Evolutionary conservation across 2,797 vertebrate genomes (phyloP).

Genomic region (Melanotaenia maccullochi): DNA sequence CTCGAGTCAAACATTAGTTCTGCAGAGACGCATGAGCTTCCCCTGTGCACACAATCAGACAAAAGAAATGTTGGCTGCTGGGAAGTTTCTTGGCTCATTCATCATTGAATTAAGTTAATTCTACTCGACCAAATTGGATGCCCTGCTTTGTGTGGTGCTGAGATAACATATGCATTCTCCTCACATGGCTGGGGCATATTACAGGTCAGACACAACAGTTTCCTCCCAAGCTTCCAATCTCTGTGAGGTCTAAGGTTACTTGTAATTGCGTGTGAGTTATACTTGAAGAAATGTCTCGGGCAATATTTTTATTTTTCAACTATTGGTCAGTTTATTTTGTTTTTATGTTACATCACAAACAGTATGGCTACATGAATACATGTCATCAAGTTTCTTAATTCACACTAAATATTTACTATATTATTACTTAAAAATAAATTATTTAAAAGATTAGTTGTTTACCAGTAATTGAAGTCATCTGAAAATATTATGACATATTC

Average conservation of each 20-base stretch:
- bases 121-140: conserved; percentile 62
- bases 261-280: background rate
- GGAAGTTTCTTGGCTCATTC: conserved; percentile 70
- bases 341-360: no score
- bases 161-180: conserved; percentile 53
- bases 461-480: background rate
- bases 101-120: conserved; percentile 70
- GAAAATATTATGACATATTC: background rate
- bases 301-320: background rate
- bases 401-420: no score
- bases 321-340: background rate
- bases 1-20: conserved; percentile 48
- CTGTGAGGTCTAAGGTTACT: background rate
- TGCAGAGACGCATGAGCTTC: conserved; percentile 42
- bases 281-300: background rate
- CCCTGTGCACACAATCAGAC: conserved; percentile 51
- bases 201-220: conserved; percentile 12
- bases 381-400: background rate
- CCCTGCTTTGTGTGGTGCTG: conserved; percentile 56
- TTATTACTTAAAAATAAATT: no score
- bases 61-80: conserved; percentile 57
- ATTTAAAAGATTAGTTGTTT: background rate
- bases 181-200: conserved; percentile 27
- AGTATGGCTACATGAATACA: no score
- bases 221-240: background rate